These are phyloP conservation scores for Phthorimaea operculella DNA, from an alignment of 1,140 invertebrate species.

Conservation along the genomic window DNA sequence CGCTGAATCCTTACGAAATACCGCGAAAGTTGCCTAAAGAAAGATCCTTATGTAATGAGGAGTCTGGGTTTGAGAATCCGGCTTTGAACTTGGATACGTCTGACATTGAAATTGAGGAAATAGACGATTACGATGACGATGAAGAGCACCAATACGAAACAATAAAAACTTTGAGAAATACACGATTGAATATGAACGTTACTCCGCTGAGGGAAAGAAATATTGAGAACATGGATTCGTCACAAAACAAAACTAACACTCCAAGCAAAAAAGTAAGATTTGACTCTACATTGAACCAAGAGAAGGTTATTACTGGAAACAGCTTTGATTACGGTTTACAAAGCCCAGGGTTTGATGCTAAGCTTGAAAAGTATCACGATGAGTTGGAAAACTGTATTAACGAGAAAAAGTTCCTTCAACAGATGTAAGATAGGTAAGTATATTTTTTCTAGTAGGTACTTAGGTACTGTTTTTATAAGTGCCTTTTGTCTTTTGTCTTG, in stretches of 20 bases:
- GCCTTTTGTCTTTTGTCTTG: not conserved
- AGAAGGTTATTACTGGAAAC: slow-evolving; percentile 63
- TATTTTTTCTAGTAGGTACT: not conserved
- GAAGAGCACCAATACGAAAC: slow-evolving; percentile 56
- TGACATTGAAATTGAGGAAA: slow-evolving; percentile 61
- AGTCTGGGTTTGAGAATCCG: slow-evolving; percentile 59
- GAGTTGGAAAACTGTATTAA: slow-evolving; percentile 67
- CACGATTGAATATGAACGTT: slow-evolving; percentile 52
- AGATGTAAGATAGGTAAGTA: slow-evolving; percentile 41
- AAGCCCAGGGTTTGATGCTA: slow-evolving; percentile 54
- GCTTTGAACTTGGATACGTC: slow-evolving; percentile 59
- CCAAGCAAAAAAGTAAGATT: slow-evolving; percentile 64
- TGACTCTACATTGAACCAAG: slow-evolving; percentile 60
- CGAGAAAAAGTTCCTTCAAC: slow-evolving; percentile 62
- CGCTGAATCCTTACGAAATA: slow-evolving; percentile 62
- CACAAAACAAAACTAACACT: slow-evolving; percentile 39
- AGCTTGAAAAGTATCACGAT: slow-evolving; percentile 65
- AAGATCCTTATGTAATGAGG: slow-evolving; percentile 32
- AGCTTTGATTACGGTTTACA: slow-evolving; percentile 58
- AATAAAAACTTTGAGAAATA: slow-evolving; percentile 55
- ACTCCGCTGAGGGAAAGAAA: slow-evolving; percentile 51
- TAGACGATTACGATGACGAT: slow-evolving; percentile 26
- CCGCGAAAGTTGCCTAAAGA: slow-evolving; percentile 47
- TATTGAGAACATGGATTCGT: slow-evolving; percentile 35
- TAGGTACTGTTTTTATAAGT: not conserved